Base-by-base conservation (phyloP, 2,113 vertebrate species). In the Ctenodactylus gundi region DNA sequence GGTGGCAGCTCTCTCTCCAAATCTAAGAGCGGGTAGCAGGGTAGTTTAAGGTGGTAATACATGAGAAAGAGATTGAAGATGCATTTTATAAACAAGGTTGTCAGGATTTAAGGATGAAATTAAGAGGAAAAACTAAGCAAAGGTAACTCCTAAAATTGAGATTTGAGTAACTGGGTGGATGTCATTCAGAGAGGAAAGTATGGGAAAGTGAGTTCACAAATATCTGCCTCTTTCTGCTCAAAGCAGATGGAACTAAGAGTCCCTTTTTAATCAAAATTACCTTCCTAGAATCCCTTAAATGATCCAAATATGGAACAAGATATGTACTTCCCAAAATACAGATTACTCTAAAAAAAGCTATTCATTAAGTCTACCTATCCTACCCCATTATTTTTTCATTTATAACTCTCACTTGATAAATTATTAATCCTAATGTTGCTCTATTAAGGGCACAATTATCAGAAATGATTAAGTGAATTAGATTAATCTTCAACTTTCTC, bases 381-480 rank as follows among this genome's bases (percentile, higher is more conserved):
- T 76, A 57, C 77, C 4, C 34, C 60, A 62, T 36, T 92, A 93
- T 55, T 72, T 86, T 57, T 73, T 55, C 80, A 85, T n/a, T 76
- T 55, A 70, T 60, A 91, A 85, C 49, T 96, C 84, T 97, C 70
- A 77, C 80, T 62, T 94, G 64, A 97, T 96, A 90, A 98, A 98
- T 98, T 96, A 98, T 96, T 98, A 98, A 98, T 91, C 97, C 96
- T 97, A 97, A 97, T 97, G 94, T 72, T 94, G 51, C 93, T 89
- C 95, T 96, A 97, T 97, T 97, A 97, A 94, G 96, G 77, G 90
- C 51, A 95, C 95, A 97, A 85, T 98, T 96, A 96, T 34, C 65
- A 97, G 89, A 95, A 98, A 98, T 98, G 57, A 98, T 97, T 98
- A 98, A 98, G 97, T 91, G 88, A 77, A 91, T 97, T 92, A 85